Evolutionary conservation across 2,888 invertebrate genomes (phyloP), one percentile per base, ranked within the genome.

Genomic region (Lochmaea capreae): DNA sequence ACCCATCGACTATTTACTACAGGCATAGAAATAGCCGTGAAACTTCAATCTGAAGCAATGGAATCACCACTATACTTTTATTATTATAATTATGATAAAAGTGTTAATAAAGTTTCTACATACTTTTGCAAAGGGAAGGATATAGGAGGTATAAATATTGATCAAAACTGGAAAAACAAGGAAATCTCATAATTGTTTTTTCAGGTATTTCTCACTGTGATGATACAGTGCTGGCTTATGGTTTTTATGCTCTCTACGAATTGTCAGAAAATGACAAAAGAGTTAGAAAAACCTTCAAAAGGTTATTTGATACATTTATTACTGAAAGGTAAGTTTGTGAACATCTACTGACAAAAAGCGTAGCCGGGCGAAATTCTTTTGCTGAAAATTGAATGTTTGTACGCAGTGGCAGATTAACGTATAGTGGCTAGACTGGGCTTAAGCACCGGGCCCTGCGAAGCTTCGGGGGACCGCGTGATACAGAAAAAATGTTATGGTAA

Each of bases 1-100:
- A 88, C 92, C 0, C 93, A 93, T 83, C 86, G 92, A 90, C 82
- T 88, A 89, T 63, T 93, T 89, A 82, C 80, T 9, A 62, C 77
- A 9, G 82, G 81, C 67, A 73, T 79, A 6, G 83, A 83, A 76
- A 74, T 69, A 65, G 79, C 83, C 1, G 67, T 80, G 33, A 79
- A 80, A 66, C 16, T 81, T 42, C 84, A 84, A 58, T 74, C 83
- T 10, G 72, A 77, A 62, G 79, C 74, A 16, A 79, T 79, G 9
- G 78, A 77, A 71, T 80, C 81, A 11, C 79, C 81, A 54, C 78
- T 81, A 16, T 82, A 81, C 71, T 77, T 77, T 54, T 81, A 81
- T 67, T 71, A 49, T 18, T 73, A 67, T 42, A 69, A 73, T 66
- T 63, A 65, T 39, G 59, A 61, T 49, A 18, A 65, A 42, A 63